These are phyloP conservation scores for Tiaroga cobitis DNA, from an alignment of 2,797 vertebrate species.

Conservation along the genomic window DNA sequence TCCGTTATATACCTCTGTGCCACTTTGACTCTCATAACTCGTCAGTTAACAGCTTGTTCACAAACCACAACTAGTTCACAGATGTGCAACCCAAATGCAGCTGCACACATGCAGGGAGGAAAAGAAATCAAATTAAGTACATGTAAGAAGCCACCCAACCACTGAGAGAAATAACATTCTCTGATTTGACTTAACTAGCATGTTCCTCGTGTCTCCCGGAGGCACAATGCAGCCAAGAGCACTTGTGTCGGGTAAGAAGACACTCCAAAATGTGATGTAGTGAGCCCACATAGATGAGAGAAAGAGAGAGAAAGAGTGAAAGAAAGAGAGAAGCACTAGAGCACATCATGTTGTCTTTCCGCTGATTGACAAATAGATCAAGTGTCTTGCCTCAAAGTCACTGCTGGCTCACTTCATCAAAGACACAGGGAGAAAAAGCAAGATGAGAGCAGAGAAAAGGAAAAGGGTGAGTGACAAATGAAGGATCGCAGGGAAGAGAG, in stretches of 20 bases:
- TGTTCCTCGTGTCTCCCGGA: conserved; percentile 12
- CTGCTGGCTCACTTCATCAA: conserved; percentile 42
- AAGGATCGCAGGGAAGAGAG: conserved; percentile 50
- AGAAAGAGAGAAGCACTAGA: conserved; percentile 14
- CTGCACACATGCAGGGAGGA: neutral
- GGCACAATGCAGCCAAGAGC: conserved; percentile 9
- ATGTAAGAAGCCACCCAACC: neutral
- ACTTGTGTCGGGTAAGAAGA: conserved; percentile 21
- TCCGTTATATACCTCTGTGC: conserved; percentile 56
- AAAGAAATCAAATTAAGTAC: conserved; percentile 7
- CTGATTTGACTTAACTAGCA: conserved; percentile 72
- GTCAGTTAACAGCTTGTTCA: conserved; percentile 73
- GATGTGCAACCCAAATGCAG: conserved; percentile 41
- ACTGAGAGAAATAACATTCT: conserved; percentile 61
- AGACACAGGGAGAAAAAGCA: conserved; percentile 50
- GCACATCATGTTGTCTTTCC: conserved; percentile 52
- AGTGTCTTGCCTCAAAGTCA: conserved; percentile 59
- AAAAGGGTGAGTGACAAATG: conserved; percentile 45
- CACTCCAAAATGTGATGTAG: conserved; percentile 10
- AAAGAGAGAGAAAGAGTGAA: conserved; percentile 4
- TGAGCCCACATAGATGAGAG: conserved; percentile 23
- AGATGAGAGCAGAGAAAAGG: conserved; percentile 52
- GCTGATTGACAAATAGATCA: conserved; percentile 55
- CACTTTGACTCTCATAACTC: conserved; percentile 63
- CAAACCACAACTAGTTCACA: conserved; percentile 59